Percentiles rank a stretch among this genome's conserved stretches.
These are phyloP conservation scores for Catharus bicknelli DNA, from an alignment of 2,113 vertebrate genomes.

Conservation along the genomic window DNA sequence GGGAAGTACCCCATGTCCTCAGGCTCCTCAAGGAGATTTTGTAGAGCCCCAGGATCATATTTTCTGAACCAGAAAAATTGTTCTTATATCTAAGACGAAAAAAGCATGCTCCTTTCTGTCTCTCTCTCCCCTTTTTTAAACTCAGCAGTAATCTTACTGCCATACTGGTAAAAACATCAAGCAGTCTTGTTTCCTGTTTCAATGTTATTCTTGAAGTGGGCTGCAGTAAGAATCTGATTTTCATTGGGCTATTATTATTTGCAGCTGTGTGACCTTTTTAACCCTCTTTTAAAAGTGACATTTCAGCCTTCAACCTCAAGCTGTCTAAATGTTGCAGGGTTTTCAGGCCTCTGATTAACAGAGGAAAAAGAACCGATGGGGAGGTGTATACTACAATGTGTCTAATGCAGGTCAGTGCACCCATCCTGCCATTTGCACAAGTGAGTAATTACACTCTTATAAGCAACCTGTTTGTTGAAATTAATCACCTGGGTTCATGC, in stretches of 20 bases:
- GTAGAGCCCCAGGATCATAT: neutral
- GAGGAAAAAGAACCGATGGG: constrained; percentile 20
- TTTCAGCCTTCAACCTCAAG: constrained; percentile 78
- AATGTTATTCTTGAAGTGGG: constrained; percentile 79
- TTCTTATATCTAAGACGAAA: constrained; percentile 4
- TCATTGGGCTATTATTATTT: constrained; percentile 85
- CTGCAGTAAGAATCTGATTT: constrained; percentile 81
- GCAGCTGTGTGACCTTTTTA: constrained; percentile 83
- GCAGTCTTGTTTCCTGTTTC: constrained; percentile 78
- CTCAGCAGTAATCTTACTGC: constrained; percentile 61
- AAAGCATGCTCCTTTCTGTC: constrained; percentile 27
- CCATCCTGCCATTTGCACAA: constrained; percentile 9
- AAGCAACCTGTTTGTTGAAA: constrained; percentile 49
- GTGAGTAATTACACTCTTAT: constrained; percentile 12
- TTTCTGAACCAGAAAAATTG: constrained; percentile 42
- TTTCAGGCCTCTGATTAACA: constrained; percentile 68
- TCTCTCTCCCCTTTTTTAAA: constrained; percentile 11
- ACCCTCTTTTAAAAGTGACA: constrained; percentile 80
- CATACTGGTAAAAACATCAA: constrained; percentile 75
- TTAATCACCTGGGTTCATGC: constrained; percentile 43
- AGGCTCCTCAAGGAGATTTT: neutral
- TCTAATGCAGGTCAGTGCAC: constrained; percentile 46
- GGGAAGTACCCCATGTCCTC: neutral
- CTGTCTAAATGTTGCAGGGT: constrained; percentile 67
- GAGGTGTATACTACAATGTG: constrained; percentile 6